Evolutionary conservation across 1,140 invertebrate genomes (phyloP), one percentile per base, ranked within the genome.

Genomic region (Drosophila bifasciata): DNA sequence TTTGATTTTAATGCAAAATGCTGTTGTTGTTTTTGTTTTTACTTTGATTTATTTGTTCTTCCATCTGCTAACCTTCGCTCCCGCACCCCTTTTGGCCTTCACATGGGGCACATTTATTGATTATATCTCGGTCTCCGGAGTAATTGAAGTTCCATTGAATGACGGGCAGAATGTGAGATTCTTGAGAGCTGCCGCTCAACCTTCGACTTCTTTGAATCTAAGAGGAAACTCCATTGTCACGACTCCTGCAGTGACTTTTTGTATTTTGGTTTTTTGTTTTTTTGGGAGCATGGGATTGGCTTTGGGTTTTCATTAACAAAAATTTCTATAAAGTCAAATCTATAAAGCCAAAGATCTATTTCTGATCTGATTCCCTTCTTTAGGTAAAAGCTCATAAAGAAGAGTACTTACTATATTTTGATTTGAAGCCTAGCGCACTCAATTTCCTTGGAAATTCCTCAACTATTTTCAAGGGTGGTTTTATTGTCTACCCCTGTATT

Each of bases 151-250:
- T 74, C 64, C 66, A 58, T 70, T 46, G 36, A 70, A 72, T 85
- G 61, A 86, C 79, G 59, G 72, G 61, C 64, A 62, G 63, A 85
- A 86, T 77, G 63, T 68, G 48, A 80, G 19, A 41, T 44, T 64
- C 25, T 32, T 23, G 32, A 53, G 53, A 56, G 11, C 32, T 4
- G 32, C 3, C 32, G 32, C 46, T 57, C 45, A 71, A 76, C 67
- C 51, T 77, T 66, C 46, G 46, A 52, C 50, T 52, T 45, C 57
- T 72, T 83, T 62, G 25, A 28, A 36, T 63, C 13, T 17, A 58
- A 17, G 8, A 61, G 9, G 44, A 66, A 81, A 71, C 76, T 62
- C 76, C 78, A 86, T 81, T 86, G 77, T 88, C 81, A 86, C 83
- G 81, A 86, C 74, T 36, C 32, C 81, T 71, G 48, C 16, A 57